Base-by-base conservation (phyloP, 1,140 invertebrate genomes). In the Geopemphigus sp. region DNA sequence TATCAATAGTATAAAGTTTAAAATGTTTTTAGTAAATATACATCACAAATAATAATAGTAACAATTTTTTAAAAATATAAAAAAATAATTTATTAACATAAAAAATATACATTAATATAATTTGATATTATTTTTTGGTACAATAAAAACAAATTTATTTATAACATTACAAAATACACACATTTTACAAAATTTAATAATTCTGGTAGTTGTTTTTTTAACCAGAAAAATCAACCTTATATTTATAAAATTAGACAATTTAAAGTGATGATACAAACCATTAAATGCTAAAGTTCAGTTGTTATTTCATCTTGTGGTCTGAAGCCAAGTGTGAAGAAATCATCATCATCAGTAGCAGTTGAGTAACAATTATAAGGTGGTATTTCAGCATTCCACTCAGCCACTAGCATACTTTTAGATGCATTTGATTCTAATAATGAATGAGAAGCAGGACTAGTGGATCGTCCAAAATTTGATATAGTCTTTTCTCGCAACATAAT, bases 261-360 rank as follows among this genome's bases (percentile, higher is more conserved):
- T 14, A 80, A 80, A 72, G 68, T 70, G 47, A 53, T 70, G 66
- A 8, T 72, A 72, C 17, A 53, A 29, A 72, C 15, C 17, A 68
- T 29, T 14, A 85, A 82, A 82, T 68, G 81, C 88, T 86, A 92
- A 83, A 93, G 88, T 87, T 92, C 91, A 80, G 91, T 93, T 70
- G 91, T 92, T 82, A 93, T 91, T 87, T 92, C 91, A 84, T 93
- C 91, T 84, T 93, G 91, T 5, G 91, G 91, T 82, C 91, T 87
- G 83, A 91, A 91, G 24, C 91, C 91, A 83, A 92, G 87, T 83
- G 91, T 90, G 83, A 90, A 90, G 82, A 92, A 90, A 84, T 92
- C 91, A 82, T 92, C 83, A 50, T 84, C 91, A 82, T 91, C 90
- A 12, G 82, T 80, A 32, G 70, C 57, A 61, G 76, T 78, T 39